Base-by-base conservation (phyloP, 2,113 vertebrate species). In the Thomomys bottae region DNA sequence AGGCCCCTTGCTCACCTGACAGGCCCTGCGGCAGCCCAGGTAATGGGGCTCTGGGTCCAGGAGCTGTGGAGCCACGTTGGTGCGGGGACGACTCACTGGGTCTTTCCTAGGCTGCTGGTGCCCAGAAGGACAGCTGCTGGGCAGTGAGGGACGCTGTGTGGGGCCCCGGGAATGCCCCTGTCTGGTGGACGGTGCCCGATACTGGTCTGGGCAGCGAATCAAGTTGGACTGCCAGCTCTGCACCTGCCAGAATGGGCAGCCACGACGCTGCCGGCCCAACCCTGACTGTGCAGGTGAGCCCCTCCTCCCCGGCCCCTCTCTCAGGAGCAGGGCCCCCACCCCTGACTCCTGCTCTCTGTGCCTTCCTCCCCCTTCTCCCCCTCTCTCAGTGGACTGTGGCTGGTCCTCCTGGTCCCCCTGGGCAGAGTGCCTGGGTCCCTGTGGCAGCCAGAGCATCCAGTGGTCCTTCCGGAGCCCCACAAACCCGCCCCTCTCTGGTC, bases 391-490 rank as follows among this genome's bases (percentile, higher is more conserved):
- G 85, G 97, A 99, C 92, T 99, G 99, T 38, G 98, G 98, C 57
- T 99, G 99, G 99, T 99, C 99, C 0, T 88, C 98, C 1, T 99
- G 99, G 99, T 99, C 99, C 0, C 96, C 98, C 1, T 99, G 99
- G 99, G 98, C 98, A 0, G 98, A 98, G 61, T 99, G 99, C 94
- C 94, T 99, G 94, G 99, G 98, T 0, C 98, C 98, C 0, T 96
- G 99, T 42, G 98, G 98, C 2, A 97, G 98, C 76, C 98, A 98
- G 96, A 99, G 98, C 34, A 97, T 99, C 38, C 99, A 99, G 97
- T 99, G 99, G 99, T 98, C 99, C 1, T 99, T 99, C 94, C 98
- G 98, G 57, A 99, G 99, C 94, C 98, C 99, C 57, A 98, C 98
- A 95, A 99, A 98, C 94, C 99, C 99, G 30, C 95, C 77, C 67